phyloP scores from a whole-genome alignment of 2,888 invertebrate species.

The Eulithis testata region DNA sequence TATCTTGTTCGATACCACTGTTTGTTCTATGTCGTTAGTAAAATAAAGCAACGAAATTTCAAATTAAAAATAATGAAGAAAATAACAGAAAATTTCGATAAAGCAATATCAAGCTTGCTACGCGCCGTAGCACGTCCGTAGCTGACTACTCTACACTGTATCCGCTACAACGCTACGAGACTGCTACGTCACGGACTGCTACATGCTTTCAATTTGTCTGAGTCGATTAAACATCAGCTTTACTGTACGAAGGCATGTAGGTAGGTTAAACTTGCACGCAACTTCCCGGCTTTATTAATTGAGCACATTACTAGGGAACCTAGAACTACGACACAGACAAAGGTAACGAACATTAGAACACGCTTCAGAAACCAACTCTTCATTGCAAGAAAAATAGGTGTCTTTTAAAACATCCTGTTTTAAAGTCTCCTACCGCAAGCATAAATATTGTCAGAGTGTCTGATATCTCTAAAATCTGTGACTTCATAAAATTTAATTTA shows the following conservation, averaged over 20 bases:
- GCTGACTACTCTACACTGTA: conserved; percentile 15
- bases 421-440: too few relatives aligned
- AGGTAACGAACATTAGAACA: conserved; percentile 61
- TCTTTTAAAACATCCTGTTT: not conserved
- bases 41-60: too few relatives aligned
- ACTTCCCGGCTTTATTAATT: conserved; percentile 55
- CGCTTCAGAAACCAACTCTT: conserved; percentile 48
- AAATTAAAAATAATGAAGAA: not conserved
- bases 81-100: not conserved
- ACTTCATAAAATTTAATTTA: too few relatives aligned
- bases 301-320: conserved; percentile 51
- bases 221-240: conserved; percentile 48
- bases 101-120: conserved; percentile 10
- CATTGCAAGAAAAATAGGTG: not conserved
- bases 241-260: conserved; percentile 45
- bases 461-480: too few relatives aligned
- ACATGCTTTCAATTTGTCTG: conserved; percentile 49
- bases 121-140: conserved; percentile 15
- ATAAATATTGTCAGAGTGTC: too few relatives aligned
- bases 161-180: conserved; percentile 40
- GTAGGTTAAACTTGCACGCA: conserved; percentile 45
- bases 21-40: too few relatives aligned
- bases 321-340: conserved; percentile 49
- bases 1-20: too few relatives aligned
- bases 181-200: conserved; percentile 47